A percentile compares a stretch with the other conserved stretches of the same genome.
These are phyloP conservation scores for Syncerus caffer DNA, from an alignment of 2,797 vertebrate species.

Conservation along the genomic window DNA sequence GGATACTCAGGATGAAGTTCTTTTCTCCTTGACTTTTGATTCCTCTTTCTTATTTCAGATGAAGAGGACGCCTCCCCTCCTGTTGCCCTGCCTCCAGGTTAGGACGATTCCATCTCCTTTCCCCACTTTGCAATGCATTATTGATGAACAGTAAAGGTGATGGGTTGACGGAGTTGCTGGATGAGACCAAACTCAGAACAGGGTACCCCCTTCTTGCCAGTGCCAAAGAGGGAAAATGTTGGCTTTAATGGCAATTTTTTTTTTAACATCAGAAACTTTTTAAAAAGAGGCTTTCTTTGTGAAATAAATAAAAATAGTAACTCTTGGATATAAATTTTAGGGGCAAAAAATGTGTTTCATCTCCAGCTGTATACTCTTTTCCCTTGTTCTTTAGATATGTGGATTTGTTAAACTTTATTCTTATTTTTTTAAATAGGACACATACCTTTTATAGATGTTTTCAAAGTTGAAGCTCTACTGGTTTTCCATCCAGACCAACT, in stretches of 20 bases:
- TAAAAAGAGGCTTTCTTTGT: not conserved
- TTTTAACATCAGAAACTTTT: not conserved
- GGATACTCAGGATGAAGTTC: constrained; percentile 59
- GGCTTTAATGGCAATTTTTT: not conserved
- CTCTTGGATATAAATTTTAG: not conserved
- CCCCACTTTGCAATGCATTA: constrained; percentile 5
- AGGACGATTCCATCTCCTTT: constrained; percentile 72
- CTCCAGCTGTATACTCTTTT: not conserved
- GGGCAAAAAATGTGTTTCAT: not conserved
- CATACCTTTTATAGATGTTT: not conserved
- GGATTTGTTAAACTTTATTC: not conserved
- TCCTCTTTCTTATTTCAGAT: constrained; percentile 86
- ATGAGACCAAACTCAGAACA: not conserved
- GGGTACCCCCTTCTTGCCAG: not conserved
- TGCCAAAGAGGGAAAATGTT: not conserved
- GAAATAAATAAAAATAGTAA: constrained; percentile 41
- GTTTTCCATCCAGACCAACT: not conserved
- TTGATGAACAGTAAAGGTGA: not conserved
- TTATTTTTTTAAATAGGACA: not conserved
- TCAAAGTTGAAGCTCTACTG: constrained; percentile 22
- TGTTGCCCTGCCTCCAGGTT: constrained; percentile 85
- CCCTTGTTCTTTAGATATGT: not conserved
- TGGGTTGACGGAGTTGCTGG: not conserved
- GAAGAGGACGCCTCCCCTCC: constrained; percentile 84
- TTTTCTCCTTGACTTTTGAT: constrained; percentile 78